These are phyloP conservation scores for Caenorhabditis latens DNA, from an alignment of 1,140 invertebrate genomes.

Conservation along the genomic window DNA sequence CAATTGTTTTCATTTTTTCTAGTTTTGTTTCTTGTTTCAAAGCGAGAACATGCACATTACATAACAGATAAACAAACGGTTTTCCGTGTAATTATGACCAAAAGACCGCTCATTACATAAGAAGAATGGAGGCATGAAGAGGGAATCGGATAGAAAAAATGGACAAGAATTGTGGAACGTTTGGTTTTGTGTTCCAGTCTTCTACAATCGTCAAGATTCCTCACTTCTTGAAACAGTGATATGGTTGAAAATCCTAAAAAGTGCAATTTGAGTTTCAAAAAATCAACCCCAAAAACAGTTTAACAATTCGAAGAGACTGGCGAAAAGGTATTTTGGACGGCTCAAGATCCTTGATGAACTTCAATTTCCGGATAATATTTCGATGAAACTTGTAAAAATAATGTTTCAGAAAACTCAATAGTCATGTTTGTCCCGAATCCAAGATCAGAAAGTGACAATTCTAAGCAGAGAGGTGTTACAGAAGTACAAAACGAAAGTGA, in stretches of 20 bases:
- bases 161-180: background rate
- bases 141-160: background rate
- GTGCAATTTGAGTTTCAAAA: too few species aligned
- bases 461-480: background rate
- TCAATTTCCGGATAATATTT: too few species aligned
- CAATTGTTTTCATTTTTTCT: constrained; percentile 35
- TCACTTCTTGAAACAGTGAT: background rate
- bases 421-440: too few species aligned
- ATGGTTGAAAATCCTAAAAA: too few species aligned
- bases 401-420: too few species aligned
- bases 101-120: background rate
- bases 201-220: too few species aligned
- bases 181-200: background rate
- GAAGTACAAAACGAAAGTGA: constrained; percentile 15
- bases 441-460: background rate
- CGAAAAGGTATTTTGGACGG: background rate
- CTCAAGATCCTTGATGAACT: too few species aligned
- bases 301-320: too few species aligned
- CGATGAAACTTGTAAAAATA: too few species aligned
- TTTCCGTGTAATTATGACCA: constrained; percentile 30
- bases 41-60: constrained; percentile 37
- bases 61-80: constrained; percentile 35
- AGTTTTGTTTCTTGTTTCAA: constrained; percentile 5
- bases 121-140: background rate
- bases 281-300: too few species aligned